These are phyloP conservation scores for Parelbella ahira DNA, from an alignment of 2,888 invertebrate genomes.

Conservation along the genomic window DNA sequence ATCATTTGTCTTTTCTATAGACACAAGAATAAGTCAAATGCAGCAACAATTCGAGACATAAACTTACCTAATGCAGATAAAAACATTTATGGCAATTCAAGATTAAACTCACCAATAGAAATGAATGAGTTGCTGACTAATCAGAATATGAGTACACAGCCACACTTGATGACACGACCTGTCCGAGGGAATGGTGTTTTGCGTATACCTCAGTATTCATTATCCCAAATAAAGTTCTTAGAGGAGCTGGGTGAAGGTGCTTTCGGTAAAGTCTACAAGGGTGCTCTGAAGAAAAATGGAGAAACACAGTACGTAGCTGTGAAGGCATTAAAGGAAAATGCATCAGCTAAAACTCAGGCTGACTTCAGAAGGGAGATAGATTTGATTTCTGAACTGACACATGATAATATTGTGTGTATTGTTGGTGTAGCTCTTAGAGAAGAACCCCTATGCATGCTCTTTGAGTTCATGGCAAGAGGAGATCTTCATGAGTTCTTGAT, in stretches of 20 bases:
- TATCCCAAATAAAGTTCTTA: constrained; percentile 91
- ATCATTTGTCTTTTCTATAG: constrained; percentile 83
- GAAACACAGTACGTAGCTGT: constrained; percentile 92
- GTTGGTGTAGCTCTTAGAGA: constrained; percentile 94
- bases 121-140: constrained; percentile 88
- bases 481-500: constrained; percentile 98
- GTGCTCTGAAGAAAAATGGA: constrained; percentile 87
- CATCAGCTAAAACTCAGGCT: constrained; percentile 92
- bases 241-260: constrained; percentile 98
- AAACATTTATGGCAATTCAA: constrained; percentile 90
- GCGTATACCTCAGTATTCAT: constrained; percentile 91
- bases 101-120: constrained; percentile 89
- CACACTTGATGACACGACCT: constrained; percentile 67
- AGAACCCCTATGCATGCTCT: constrained; percentile 96
- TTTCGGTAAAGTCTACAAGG: constrained; percentile 98
- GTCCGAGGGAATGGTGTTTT: constrained; percentile 76
- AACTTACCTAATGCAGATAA: constrained; percentile 87
- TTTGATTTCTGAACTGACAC: constrained; percentile 95
- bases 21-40: constrained; percentile 77
- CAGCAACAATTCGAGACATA: constrained; percentile 84
- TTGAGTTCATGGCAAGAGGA: constrained; percentile 98
- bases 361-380: constrained; percentile 97
- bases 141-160: constrained; percentile 66
- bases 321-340: constrained; percentile 96
- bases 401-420: constrained; percentile 97